Evolutionary conservation across 2,113 vertebrate species (phyloP), one percentile per base, ranked within the genome.

Genomic region (Anoplopoma fimbria): DNA sequence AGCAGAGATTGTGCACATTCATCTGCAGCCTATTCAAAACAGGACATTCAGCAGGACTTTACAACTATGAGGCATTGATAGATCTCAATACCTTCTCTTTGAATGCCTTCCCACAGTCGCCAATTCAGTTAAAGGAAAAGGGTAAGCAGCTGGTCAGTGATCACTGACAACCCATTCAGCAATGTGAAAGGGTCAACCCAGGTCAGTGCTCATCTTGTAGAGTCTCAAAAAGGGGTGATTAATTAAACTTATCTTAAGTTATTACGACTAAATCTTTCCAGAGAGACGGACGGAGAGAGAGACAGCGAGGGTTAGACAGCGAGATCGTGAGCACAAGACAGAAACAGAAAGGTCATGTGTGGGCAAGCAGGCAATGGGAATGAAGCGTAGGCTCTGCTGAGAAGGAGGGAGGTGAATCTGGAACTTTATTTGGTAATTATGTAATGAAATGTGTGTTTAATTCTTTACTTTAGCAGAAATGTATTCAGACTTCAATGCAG

Each of bases 301-400:
- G 45, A 47, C 42, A 45, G 15, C 12, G 4, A 40, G 40, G 9
- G 40, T 13, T 10, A 65, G 2, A 31, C 9, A 4, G 36, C 7
- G 36, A 53, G 27, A 70, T 34, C 10, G 4, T 38, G 45, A 71
- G 36, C 9, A 2, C 12, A 53, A 47, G 34, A 53, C n/a, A 76
- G 1, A 73, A 79, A 79, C 14, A 25, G 17, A 82, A 78, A 81
- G 75, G 72, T 85, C 71, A 83, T 71, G 80, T 80, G 87, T 86
- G 78, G 75, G 81, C 45, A 67, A 60, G 67, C 1, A 19, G 55
- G 38, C 64, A 29, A 29, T 4, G 25, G 3, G 19, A 12, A 64
- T 49, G 25, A 12, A 78, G 53, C 2, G 69, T 77, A 75, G 67
- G 79, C 27, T 82, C 36, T 0, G 6, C 25, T 23, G 40, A 25